These are phyloP conservation scores for Isichthys henryi DNA, from an alignment of 2,113 vertebrate genomes.

Conservation along the genomic window DNA sequence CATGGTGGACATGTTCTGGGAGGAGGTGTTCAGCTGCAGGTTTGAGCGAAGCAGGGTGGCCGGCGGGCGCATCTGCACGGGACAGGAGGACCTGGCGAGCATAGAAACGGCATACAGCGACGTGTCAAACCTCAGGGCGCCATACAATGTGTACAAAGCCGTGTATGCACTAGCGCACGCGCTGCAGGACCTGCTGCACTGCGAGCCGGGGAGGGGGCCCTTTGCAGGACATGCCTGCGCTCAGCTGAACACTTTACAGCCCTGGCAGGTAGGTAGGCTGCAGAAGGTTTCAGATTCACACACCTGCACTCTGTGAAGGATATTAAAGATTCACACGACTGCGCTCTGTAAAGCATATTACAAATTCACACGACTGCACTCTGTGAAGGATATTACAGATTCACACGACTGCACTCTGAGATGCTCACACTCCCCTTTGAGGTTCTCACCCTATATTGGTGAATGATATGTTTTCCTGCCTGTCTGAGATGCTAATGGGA, in stretches of 20 bases:
- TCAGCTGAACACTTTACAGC: slow-evolving; percentile 43
- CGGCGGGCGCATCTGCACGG: slow-evolving; percentile 29
- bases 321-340: no score
- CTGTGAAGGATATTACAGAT: background rate
- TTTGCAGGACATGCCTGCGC: slow-evolving; percentile 49
- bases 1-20: slow-evolving; percentile 52
- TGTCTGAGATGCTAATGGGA: background rate
- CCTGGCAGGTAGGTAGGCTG: slow-evolving; percentile 50
- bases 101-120: slow-evolving; percentile 36
- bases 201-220: slow-evolving; percentile 49
- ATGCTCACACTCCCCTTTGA: background rate
- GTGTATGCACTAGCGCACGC: slow-evolving; percentile 58
- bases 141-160: slow-evolving; percentile 62
- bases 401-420: background rate
- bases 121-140: slow-evolving; percentile 35
- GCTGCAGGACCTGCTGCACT: slow-evolving; percentile 46
- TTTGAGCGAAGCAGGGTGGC: slow-evolving; percentile 34
- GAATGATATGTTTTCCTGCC: background rate
- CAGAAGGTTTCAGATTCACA: background rate
- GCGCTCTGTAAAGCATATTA: background rate
- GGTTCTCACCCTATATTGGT: background rate
- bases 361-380: background rate
- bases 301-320: background rate
- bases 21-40: slow-evolving; percentile 50
- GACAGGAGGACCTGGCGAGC: slow-evolving; percentile 44